phyloP scores from a whole-genome alignment of 2,797 vertebrate species.

The Brachyrhaphis roseni region DNA sequence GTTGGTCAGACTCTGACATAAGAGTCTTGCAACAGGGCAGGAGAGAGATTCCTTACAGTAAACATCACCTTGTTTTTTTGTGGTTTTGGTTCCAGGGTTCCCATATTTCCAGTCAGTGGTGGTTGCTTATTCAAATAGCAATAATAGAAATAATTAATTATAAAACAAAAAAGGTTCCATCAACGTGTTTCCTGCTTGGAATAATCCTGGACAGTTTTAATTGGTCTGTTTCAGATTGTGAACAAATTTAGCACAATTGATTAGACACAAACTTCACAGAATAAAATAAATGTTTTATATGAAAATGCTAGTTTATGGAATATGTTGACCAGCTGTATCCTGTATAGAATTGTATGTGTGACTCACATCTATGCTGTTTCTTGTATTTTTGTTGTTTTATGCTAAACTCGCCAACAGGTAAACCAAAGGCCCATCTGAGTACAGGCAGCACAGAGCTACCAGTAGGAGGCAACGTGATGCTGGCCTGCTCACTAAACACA shows the following conservation, averaged over 20 bases:
- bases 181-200: background rate
- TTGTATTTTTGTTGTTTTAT: too few species aligned
- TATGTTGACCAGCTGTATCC: background rate
- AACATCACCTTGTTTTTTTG: too few species aligned
- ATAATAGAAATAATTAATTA: background rate
- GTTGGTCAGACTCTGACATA: background rate
- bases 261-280: background rate
- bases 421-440: constrained; percentile 6
- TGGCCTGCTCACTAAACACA: background rate
- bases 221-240: background rate
- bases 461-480: background rate
- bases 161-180: background rate
- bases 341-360: background rate
- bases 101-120: too few species aligned
- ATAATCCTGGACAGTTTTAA: background rate
- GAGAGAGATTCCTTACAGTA: background rate
- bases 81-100: too few species aligned
- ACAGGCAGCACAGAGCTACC: background rate
- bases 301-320: background rate
- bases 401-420: background rate
- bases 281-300: background rate
- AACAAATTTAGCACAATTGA: background rate
- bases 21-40: background rate
- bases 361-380: background rate
- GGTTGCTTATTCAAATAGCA: too few species aligned